Evolutionary conservation across 2,113 vertebrate genomes (phyloP).

Genomic region (Paedocypris sp.): DNA sequence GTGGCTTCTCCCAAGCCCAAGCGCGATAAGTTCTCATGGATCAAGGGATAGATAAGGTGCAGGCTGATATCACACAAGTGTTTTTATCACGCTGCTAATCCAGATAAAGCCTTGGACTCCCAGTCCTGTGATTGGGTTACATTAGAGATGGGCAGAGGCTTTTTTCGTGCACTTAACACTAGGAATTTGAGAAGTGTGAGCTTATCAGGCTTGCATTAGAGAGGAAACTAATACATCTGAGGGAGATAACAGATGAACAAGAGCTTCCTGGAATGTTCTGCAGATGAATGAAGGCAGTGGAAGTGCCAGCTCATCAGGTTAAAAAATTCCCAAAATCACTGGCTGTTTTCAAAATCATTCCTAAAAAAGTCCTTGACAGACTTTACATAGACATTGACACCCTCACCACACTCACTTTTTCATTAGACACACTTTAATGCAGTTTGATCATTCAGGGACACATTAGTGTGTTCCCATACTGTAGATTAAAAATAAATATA

Average conservation of each 20-base stretch:
- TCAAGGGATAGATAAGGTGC: slow-evolving; percentile 7
- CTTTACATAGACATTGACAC: neutral
- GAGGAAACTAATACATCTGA: slow-evolving; percentile 5
- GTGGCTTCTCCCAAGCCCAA: neutral
- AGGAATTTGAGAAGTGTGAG: slow-evolving; percentile 20
- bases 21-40: neutral
- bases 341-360: neutral
- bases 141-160: slow-evolving; percentile 8
- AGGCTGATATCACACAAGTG: slow-evolving; percentile 17
- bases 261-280: slow-evolving; percentile 14
- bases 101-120: slow-evolving; percentile 24
- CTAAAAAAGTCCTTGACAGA: neutral
- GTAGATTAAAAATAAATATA: too few species aligned
- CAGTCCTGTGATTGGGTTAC: slow-evolving; percentile 30
- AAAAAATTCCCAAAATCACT: too few species aligned
- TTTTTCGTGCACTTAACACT: slow-evolving; percentile 20
- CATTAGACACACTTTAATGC: too few species aligned
- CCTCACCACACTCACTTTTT: neutral
- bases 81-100: slow-evolving; percentile 35
- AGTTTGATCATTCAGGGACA: too few species aligned
- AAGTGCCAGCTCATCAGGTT: neutral
- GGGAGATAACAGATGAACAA: neutral
- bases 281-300: neutral
- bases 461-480: too few species aligned
- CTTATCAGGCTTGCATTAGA: slow-evolving; percentile 17